phyloP scores from a whole-genome alignment of 2,797 vertebrate genomes.

The Aulostomus chinensis region DNA sequence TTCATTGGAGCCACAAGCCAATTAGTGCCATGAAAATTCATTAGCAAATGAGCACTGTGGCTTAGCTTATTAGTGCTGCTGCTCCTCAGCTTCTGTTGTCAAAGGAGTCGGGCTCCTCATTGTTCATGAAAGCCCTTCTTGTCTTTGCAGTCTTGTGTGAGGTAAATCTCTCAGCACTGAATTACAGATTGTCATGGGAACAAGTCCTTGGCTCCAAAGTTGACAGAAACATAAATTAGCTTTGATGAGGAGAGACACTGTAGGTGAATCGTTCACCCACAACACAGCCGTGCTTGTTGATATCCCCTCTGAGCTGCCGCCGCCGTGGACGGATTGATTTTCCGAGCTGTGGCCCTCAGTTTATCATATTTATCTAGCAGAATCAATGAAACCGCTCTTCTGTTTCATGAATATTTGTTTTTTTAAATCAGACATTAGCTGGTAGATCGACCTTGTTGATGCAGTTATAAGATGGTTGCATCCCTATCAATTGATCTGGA shows the following conservation, averaged over 20 bases:
- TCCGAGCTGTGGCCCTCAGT: slow-evolving; percentile 7
- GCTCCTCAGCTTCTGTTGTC: too few relatives aligned
- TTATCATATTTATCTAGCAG: slow-evolving; percentile 23
- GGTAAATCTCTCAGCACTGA: too few relatives aligned
- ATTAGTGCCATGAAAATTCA: too few relatives aligned
- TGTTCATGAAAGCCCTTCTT: too few relatives aligned
- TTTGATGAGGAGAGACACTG: slow-evolving; percentile 14
- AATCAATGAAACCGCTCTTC: slow-evolving; percentile 48
- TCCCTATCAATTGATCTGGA: slow-evolving; percentile 31
- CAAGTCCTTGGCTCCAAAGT: slow-evolving; percentile 1
- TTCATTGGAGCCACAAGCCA: too few relatives aligned
- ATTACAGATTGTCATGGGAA: slow-evolving; percentile 41
- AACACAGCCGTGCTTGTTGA: not conserved
- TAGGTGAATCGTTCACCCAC: slow-evolving; percentile 8
- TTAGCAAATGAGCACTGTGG: too few relatives aligned
- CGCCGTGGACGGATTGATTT: slow-evolving; percentile 22
- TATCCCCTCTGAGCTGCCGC: not conserved
- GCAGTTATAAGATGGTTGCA: slow-evolving; percentile 36
- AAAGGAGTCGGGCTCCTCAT: too few relatives aligned
- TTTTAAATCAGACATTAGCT: slow-evolving; percentile 35
- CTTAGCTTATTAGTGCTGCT: too few relatives aligned
- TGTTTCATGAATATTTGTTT: slow-evolving; percentile 48
- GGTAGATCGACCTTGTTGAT: slow-evolving; percentile 27
- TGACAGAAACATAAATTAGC: slow-evolving; percentile 7
- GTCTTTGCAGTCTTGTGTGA: too few relatives aligned